Percentiles rank a stretch among this genome's conserved stretches.
phyloP scores from a whole-genome alignment of 2,113 vertebrate species.

The Gymnorhina tibicen region DNA sequence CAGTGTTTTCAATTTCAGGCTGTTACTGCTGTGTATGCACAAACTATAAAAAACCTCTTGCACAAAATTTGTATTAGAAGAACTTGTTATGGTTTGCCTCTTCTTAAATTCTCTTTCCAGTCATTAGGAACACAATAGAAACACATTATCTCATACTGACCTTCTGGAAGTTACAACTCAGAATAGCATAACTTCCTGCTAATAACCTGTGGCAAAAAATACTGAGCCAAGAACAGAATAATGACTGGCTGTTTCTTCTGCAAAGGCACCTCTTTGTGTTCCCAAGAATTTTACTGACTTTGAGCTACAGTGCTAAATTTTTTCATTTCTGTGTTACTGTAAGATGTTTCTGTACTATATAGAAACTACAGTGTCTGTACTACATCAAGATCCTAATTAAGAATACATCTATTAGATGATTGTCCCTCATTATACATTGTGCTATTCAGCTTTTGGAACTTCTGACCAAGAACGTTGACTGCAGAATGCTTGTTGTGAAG shows the following conservation, averaged over 20 bases:
- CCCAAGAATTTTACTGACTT: neutral
- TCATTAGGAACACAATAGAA: neutral
- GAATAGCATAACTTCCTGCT: neutral
- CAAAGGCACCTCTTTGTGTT: neutral
- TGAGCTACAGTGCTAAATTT: neutral
- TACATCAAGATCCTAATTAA: neutral
- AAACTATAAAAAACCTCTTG: neutral
- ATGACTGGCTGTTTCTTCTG: neutral
- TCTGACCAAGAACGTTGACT: neutral
- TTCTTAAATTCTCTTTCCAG: neutral
- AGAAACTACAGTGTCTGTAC: neutral
- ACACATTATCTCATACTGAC: neutral
- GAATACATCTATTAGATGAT: neutral
- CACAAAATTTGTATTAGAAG: neutral
- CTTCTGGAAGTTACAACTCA: neutral
- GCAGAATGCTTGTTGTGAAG: neutral
- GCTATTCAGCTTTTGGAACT: neutral
- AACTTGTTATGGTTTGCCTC: neutral
- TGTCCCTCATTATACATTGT: neutral
- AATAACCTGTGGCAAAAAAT: neutral
- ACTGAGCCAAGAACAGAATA: neutral
- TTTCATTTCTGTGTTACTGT: neutral
- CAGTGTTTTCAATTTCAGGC: neutral
- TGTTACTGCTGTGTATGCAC: neutral
- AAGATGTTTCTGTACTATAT: neutral